phyloP scores from a whole-genome alignment of 2,797 vertebrate species.

The Molossus alvarezi region DNA sequence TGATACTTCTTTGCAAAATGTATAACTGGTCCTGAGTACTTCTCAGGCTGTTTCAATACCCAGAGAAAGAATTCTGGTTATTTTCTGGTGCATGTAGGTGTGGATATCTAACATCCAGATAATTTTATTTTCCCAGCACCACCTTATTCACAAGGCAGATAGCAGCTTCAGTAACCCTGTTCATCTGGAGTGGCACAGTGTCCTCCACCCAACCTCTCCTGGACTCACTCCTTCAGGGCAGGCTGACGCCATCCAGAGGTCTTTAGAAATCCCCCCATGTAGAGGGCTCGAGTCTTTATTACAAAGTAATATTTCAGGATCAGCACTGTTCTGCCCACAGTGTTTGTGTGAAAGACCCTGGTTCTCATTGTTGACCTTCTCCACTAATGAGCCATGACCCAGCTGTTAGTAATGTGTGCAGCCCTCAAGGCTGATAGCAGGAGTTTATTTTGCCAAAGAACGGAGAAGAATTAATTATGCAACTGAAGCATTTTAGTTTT shows the following conservation, averaged over 20 bases:
- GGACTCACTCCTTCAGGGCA: background rate
- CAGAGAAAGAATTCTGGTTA: background rate
- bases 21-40: background rate
- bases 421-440: background rate
- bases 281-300: background rate
- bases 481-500: background rate
- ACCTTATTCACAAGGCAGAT: background rate
- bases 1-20: background rate
- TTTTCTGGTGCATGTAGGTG: background rate
- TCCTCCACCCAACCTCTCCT: no score
- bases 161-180: no score
- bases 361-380: background rate
- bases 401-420: background rate
- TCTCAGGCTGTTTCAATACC: background rate
- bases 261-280: background rate
- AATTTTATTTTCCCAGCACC: background rate
- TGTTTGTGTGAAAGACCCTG: background rate
- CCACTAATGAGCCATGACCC: rapidly evolving
- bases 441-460: background rate
- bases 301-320: background rate
- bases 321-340: background rate
- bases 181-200: background rate
- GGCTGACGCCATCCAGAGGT: background rate
- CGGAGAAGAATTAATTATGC: background rate
- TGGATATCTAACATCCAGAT: no score